Base-by-base conservation (phyloP, 2,113 vertebrate species). In the human region DNA sequence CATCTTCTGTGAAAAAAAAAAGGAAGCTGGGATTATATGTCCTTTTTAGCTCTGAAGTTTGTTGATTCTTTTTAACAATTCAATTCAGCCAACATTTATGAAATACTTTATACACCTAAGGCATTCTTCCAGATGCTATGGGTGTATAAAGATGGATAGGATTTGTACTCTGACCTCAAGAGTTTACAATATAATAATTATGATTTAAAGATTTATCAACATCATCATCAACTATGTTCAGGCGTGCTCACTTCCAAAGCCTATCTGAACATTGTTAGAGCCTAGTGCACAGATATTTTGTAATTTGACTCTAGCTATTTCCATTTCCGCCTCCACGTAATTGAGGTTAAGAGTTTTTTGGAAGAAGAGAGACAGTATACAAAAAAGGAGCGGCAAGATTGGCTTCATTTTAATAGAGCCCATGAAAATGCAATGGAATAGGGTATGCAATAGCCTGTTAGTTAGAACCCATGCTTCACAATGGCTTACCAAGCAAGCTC, bases 41-140 rank as follows among this genome's bases (percentile, higher is more conserved):
- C 78, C 50, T 84, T 92, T 70, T 84, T 50, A 89, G 35, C 30
- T 72, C 32, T 89, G 52, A 92, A 92, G 30, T 96, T 88, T 72
- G 43, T 97, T 86, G 82, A 90, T 82, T 82, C 32, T 75, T 52
- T 83, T 94, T 72, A 84, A 73, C 35, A 90, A 80, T 85, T 89
- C 30, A 50, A 75, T 70, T 94, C n/a, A 85, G 55, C n/a, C 38
- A 94, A 23, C 12, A 59, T 85, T 94, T 40, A 75, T 85, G 89
- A 59, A 80, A 85, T 80, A 73, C 13, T 45, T 80, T 70, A 43
- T n/a, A 89, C 8, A 76, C 61, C 23, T 92, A 80, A 89, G 32
- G 27, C 50, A 84, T 83, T 64, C 61, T 91, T 88, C 68, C 43
- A 79, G 70, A 48, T 57, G 27, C 16, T 85, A 9, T 68, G 32